Percentiles rank a stretch among this genome's conserved stretches.
These are phyloP conservation scores for Conomelus anceps DNA, from an alignment of 2,888 invertebrate species.

Conservation along the genomic window DNA sequence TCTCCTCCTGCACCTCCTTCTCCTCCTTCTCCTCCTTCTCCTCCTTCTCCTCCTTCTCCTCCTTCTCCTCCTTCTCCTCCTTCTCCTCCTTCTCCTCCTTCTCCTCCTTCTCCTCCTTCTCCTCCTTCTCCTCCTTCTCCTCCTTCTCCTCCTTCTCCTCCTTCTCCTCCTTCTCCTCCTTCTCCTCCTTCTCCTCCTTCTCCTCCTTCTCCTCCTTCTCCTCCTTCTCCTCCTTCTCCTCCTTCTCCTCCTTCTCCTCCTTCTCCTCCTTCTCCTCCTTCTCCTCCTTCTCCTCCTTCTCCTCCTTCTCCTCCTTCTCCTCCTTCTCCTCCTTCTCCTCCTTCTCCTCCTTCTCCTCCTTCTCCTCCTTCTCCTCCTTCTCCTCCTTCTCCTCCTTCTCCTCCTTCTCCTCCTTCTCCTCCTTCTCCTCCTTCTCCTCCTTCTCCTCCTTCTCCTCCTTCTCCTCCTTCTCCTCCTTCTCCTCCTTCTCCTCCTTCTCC, in stretches of 20 bases:
- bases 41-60: background rate
- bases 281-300: background rate
- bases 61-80: background rate
- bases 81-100: background rate
- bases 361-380: background rate
- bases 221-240: slow-evolving; percentile 3
- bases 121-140: background rate
- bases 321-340: background rate
- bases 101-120: background rate
- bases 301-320: background rate
- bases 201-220: background rate
- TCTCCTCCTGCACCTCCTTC: background rate
- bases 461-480: no score
- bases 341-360: background rate
- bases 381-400: background rate
- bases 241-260: background rate
- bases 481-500: no score
- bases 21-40: background rate
- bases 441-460: no score
- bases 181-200: background rate
- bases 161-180: background rate
- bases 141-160: background rate
- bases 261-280: background rate
- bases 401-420: no score
- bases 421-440: no score